These are phyloP conservation scores for Tarsius wallacei DNA, from an alignment of 2,797 vertebrate genomes.

Conservation along the genomic window DNA sequence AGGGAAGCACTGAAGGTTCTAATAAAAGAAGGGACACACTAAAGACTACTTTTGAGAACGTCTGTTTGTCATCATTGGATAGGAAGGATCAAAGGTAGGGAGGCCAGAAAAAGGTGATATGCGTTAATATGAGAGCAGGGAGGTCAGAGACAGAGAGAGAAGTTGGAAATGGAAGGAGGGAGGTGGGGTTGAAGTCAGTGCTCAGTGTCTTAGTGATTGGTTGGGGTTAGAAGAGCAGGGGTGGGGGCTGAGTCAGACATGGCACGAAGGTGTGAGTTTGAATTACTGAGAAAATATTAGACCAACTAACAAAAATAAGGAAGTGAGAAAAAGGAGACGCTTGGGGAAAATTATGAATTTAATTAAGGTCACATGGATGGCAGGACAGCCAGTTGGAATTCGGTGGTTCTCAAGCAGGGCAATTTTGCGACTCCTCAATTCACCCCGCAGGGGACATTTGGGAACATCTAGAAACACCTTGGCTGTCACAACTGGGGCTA, in stretches of 20 bases:
- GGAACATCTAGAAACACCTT: not conserved
- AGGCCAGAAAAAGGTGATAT: no score
- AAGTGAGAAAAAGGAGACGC: not conserved
- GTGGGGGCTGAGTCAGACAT: fast-evolving
- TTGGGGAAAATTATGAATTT: not conserved
- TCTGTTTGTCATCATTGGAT: fast-evolving
- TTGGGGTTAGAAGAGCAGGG: not conserved
- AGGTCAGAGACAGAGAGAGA: not conserved
- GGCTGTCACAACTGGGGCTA: not conserved
- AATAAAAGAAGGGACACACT: not conserved
- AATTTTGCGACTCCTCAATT: not conserved
- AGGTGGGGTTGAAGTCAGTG: not conserved
- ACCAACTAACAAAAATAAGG: not conserved
- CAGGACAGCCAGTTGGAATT: not conserved
- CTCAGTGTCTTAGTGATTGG: fast-evolving
- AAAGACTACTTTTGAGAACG: not conserved
- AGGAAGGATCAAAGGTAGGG: not conserved
- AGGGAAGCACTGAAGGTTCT: not conserved
- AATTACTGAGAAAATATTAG: not conserved
- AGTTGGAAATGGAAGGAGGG: not conserved
- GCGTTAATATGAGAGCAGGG: not conserved
- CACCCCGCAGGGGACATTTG: not conserved
- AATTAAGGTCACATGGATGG: not conserved
- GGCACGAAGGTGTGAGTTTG: no score
- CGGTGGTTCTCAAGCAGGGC: not conserved